Evolutionary conservation across 2,113 vertebrate genomes (phyloP).

Genomic region (Oceanodroma tethys): DNA sequence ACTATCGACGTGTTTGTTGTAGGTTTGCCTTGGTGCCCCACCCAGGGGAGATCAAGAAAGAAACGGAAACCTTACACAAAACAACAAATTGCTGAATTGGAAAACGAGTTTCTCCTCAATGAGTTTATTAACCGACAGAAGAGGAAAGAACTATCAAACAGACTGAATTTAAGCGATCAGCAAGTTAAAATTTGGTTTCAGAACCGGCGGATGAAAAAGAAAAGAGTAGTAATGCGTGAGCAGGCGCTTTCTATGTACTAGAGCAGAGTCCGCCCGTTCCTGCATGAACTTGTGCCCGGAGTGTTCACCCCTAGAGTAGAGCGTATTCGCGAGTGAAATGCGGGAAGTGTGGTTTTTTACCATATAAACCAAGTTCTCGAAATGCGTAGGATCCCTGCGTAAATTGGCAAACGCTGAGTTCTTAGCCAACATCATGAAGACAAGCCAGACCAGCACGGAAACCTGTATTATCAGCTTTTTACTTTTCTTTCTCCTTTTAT

Average conservation of each 20-base stretch:
- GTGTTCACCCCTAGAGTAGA: slow-evolving; percentile 44
- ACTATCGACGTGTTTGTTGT: slow-evolving; percentile 62
- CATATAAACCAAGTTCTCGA: neutral
- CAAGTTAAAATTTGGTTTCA: slow-evolving; percentile 99
- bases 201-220: slow-evolving; percentile 95
- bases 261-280: neutral
- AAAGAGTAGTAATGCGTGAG: slow-evolving; percentile 88
- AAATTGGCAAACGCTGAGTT: neutral
- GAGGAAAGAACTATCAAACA: slow-evolving; percentile 89
- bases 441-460: neutral
- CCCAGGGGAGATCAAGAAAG: slow-evolving; percentile 85
- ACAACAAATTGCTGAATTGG: slow-evolving; percentile 89
- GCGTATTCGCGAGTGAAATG: neutral
- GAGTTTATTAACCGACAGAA: slow-evolving; percentile 95
- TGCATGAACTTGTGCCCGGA: slow-evolving; percentile 53
- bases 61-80: slow-evolving; percentile 96
- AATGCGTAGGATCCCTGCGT: neutral
- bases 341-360: neutral
- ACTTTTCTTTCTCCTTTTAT: slow-evolving; percentile 30
- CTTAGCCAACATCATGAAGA: neutral
- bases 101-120: slow-evolving; percentile 90
- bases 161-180: slow-evolving; percentile 91
- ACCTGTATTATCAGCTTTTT: slow-evolving; percentile 41
- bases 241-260: slow-evolving; percentile 82
- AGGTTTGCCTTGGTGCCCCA: slow-evolving; percentile 89